Conservation (phyloP, 2,797 vertebrate species). For the Falco columbarius region DNA sequence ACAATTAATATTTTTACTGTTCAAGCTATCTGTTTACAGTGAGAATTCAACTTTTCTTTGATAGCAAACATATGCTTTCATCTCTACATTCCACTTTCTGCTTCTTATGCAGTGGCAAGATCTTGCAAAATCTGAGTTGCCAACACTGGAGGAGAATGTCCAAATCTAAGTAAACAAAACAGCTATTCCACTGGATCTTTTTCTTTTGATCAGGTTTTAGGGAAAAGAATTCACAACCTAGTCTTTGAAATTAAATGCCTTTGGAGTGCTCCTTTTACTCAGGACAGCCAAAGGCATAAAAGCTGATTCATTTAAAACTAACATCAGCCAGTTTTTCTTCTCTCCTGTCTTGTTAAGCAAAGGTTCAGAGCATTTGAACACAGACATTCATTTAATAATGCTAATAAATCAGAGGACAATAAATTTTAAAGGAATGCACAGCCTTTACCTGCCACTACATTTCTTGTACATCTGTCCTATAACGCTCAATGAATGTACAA, state of each 20-base stretch:
- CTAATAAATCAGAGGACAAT: background rate
- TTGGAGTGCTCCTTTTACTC: background rate
- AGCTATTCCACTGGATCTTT: background rate
- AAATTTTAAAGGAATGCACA: background rate
- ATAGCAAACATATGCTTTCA: background rate
- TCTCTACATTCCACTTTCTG: background rate
- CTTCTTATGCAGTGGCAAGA: background rate
- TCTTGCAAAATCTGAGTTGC: slow-evolving; percentile 3
- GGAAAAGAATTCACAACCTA: background rate
- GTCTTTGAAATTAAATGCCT: background rate
- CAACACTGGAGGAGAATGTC: background rate
- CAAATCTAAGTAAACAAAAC: background rate
- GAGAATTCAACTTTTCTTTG: background rate
- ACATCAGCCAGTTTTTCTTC: background rate
- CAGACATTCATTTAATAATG: background rate
- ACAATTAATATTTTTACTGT: background rate
- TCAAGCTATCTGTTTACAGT: background rate
- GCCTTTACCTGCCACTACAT: background rate
- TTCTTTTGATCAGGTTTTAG: background rate
- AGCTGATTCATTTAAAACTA: background rate
- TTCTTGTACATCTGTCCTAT: background rate
- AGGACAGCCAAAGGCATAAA: background rate
- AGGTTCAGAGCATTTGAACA: background rate
- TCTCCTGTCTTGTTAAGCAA: background rate
- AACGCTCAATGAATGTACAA: background rate